These are phyloP conservation scores for Pristiophorus japonicus DNA, from an alignment of 2,113 vertebrate species.

Conservation along the genomic window DNA sequence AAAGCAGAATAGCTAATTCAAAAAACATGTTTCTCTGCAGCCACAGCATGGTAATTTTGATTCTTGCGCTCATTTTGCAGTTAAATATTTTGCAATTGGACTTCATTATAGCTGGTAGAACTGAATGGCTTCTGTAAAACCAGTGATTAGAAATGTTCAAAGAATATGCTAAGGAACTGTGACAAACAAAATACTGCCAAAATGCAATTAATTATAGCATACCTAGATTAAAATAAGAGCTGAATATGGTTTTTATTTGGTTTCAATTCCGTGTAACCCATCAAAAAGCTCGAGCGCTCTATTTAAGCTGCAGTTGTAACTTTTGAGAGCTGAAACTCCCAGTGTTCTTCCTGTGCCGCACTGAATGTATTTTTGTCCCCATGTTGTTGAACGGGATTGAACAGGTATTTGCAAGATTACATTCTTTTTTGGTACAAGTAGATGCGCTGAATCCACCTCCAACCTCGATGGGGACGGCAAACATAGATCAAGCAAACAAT, in stretches of 20 bases:
- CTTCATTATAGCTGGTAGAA: background rate
- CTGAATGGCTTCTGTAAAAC: background rate
- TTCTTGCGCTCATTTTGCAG: background rate
- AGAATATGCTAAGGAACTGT: background rate
- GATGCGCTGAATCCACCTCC: background rate
- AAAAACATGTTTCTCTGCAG: background rate
- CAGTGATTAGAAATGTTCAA: background rate
- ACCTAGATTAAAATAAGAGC: background rate
- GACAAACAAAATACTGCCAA: background rate
- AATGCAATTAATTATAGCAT: background rate
- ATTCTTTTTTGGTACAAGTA: background rate
- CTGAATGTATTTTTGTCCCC: background rate
- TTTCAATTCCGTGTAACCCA: background rate
- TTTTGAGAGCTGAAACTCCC: background rate
- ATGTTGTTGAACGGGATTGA: background rate
- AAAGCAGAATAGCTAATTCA: background rate
- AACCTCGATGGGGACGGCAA: slow-evolving; percentile 8
- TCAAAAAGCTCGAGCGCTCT: background rate
- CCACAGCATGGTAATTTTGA: background rate
- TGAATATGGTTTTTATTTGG: slow-evolving; percentile 4
- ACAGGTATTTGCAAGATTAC: slow-evolving; percentile 2
- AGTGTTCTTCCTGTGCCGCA: background rate
- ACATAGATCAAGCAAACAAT: slow-evolving; percentile 47
- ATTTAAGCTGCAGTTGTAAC: background rate
- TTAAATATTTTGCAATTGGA: background rate